phyloP scores from a whole-genome alignment of 2,888 invertebrate species.

The Amorpha juglandis region DNA sequence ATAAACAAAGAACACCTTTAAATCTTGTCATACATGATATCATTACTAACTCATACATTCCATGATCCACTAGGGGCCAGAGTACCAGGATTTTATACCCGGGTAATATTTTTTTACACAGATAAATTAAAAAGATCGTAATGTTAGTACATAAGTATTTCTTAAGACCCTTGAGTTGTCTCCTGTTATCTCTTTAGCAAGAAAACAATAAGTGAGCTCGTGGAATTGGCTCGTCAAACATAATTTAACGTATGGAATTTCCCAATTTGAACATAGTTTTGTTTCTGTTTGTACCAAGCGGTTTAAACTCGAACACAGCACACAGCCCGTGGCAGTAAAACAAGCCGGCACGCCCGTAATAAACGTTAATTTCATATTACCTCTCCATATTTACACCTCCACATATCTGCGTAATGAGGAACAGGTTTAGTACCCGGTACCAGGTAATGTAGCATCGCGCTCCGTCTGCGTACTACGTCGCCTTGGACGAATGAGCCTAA shows the following conservation, averaged over 20 bases:
- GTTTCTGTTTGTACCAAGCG: background rate
- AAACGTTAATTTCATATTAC: conserved; percentile 25
- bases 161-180: too few species aligned
- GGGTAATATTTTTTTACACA: too few species aligned
- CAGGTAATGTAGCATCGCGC: background rate
- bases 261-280: background rate
- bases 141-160: too few species aligned
- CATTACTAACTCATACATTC: too few species aligned
- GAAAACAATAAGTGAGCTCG: too few species aligned
- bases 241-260: background rate
- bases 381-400: conserved; percentile 22
- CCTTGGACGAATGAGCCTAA: background rate
- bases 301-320: background rate
- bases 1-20: too few species aligned
- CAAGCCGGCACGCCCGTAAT: conserved; percentile 21
- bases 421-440: background rate
- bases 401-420: conserved; percentile 17
- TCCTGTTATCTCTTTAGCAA: too few species aligned
- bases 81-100: too few species aligned
- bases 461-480: background rate
- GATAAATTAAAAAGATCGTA: too few species aligned
- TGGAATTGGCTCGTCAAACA: too few species aligned
- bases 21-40: too few species aligned
- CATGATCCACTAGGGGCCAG: too few species aligned
- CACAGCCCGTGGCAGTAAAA: conserved; percentile 10